Evolutionary conservation across 2,797 vertebrate genomes (phyloP), one percentile per base, ranked within the genome.

Genomic region (Neosilurus hyrtlii): DNA sequence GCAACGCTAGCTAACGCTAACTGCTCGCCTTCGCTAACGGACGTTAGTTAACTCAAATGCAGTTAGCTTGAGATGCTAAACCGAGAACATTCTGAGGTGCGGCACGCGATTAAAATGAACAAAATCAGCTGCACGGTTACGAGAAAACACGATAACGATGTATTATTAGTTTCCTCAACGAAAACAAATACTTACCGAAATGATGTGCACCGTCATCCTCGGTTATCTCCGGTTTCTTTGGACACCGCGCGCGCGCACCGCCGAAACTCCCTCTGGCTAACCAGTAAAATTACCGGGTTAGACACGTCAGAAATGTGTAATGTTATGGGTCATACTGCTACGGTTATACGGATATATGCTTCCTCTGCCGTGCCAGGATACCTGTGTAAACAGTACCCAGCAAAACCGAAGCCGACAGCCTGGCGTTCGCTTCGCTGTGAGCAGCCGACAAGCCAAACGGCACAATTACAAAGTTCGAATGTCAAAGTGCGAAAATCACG

Each of bases 401-500:
- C 30, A 2, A 9, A 54, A 77, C 54, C 14, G 7, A 18, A 65
- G 0, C 5, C 6, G 76, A 26, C n/a, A 61, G 24, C 11, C 8
- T 67, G 16, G 16, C 16, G 1, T 67, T 18, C 51, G 20, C 10
- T 65, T n/a, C 24, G 57, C 20, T 18, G 30, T 16, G 49, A 73
- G 5, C 52, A 30, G 22, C 51, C 81, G 26, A 70, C 72, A 43
- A 68, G 68, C 52, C 37, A 16, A 57, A 80, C 63, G 10, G 7
- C 74, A 62, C 26, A 79, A 59, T 54, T 66, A 75, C 80, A 65
- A 84, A 86, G 88, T 84, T 87, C 84, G 76, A 84, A 84, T 61
- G 84, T 88, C 76, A 88, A 82, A 43, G 81, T 74, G 72, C 35
- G 66, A 54, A 37, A 81, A 73, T 11, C 84, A 74, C 77, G 84